Percentiles rank a stretch among this genome's conserved stretches.
These are phyloP conservation scores for Mesoligia furuncula DNA, from an alignment of 2,888 invertebrate species.

Conservation along the genomic window DNA sequence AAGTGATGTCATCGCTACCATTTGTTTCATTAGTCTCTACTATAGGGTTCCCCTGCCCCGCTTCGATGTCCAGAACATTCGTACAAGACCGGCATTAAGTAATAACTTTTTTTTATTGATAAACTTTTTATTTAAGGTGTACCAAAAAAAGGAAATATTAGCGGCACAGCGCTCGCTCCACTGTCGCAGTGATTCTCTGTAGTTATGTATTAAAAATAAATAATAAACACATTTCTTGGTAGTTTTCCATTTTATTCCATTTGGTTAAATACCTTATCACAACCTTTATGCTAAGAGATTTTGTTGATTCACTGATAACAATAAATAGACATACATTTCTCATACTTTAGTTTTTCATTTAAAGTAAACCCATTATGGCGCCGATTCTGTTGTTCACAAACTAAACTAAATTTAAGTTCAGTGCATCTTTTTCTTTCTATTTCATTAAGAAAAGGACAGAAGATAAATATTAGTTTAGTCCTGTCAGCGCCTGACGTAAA, in stretches of 20 bases:
- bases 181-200: conserved; percentile 84
- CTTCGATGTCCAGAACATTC: conserved; percentile 70
- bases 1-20: conserved; percentile 55
- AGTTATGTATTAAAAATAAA: conserved; percentile 88
- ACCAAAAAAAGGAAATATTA: conserved; percentile 82
- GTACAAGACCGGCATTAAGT: conserved; percentile 65
- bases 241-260: conserved; percentile 57
- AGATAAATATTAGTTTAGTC: too few species aligned
- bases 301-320: conserved; percentile 34
- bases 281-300: conserved; percentile 45
- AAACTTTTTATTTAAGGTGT: conserved; percentile 78
- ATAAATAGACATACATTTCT: conserved; percentile 58
- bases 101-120: conserved; percentile 69
- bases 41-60: conserved; percentile 62
- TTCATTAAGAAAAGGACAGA: too few species aligned
- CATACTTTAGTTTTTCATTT: conserved; percentile 45
- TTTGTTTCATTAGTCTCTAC: conserved; percentile 54
- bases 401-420: too few species aligned
- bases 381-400: too few species aligned
- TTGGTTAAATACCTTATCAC: conserved; percentile 32
- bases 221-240: conserved; percentile 76
- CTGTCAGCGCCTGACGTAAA: too few species aligned
- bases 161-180: conserved; percentile 71
- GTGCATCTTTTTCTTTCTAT: too few species aligned
- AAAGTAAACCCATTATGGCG: conserved; percentile 15